A percentile compares a stretch with the other conserved stretches of the same genome.
Evolutionary conservation across 2,888 invertebrate species (phyloP).

Genomic region (Hylaea fasciaria): DNA sequence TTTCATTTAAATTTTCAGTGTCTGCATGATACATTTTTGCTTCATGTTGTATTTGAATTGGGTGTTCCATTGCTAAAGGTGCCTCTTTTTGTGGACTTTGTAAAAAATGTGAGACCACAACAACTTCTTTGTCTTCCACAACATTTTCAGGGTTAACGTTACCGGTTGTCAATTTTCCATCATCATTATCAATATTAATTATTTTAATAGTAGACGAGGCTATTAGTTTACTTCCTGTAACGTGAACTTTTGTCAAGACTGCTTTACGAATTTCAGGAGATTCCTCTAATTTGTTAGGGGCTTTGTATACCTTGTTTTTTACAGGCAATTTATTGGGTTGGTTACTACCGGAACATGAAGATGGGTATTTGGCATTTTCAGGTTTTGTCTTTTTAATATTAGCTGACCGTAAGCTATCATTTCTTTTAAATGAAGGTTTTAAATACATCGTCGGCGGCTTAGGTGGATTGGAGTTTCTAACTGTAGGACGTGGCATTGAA

Average conservation of each 20-base stretch:
- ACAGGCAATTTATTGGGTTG: conserved; percentile 5
- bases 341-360: neutral
- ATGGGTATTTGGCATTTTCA: conserved; percentile 7
- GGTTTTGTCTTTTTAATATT: conserved; percentile 24
- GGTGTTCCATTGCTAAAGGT: conserved; percentile 29
- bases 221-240: conserved; percentile 16
- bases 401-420: conserved; percentile 23
- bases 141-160: conserved; percentile 23
- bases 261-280: conserved; percentile 10
- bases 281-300: conserved; percentile 11
- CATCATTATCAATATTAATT: conserved; percentile 7
- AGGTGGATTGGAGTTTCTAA: conserved; percentile 21
- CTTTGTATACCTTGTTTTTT: conserved; percentile 25
- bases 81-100: conserved; percentile 43
- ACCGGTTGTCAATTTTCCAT: conserved; percentile 7
- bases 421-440: conserved; percentile 33
- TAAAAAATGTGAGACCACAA: conserved; percentile 36
- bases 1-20: conserved; percentile 3
- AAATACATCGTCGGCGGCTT: conserved; percentile 13
- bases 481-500: conserved; percentile 23
- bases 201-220: conserved; percentile 20
- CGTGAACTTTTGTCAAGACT: conserved; percentile 18
- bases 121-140: conserved; percentile 40
- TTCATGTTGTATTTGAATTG: conserved; percentile 8
- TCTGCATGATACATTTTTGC: conserved; percentile 11